These are phyloP conservation scores for Tipula helvola DNA, from an alignment of 2,888 invertebrate species.

Conservation along the genomic window DNA sequence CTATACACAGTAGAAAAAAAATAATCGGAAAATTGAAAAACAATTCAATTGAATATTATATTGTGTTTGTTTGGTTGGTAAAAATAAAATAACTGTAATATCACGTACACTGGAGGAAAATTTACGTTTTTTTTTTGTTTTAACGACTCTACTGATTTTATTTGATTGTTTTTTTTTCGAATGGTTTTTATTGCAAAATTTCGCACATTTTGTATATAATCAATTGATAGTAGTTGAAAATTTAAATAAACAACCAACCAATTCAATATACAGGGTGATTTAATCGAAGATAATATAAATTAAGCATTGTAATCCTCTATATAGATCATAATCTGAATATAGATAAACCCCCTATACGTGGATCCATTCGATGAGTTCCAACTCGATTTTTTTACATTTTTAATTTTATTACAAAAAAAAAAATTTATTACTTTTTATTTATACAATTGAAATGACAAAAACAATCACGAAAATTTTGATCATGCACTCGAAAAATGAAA, in stretches of 20 bases:
- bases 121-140: not conserved
- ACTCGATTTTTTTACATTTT: not conserved
- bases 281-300: not conserved
- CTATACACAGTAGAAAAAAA: not conserved
- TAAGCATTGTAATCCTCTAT: not conserved
- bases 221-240: not conserved
- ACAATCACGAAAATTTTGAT: not conserved
- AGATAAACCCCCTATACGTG: not conserved
- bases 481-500: not conserved
- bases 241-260: not conserved
- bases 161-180: not conserved
- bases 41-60: not conserved
- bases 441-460: not conserved
- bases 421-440: not conserved
- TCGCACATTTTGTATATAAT: not conserved
- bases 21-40: not conserved
- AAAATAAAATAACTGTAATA: not conserved
- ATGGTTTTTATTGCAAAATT: not conserved
- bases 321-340: too few species aligned
- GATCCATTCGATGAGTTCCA: not conserved
- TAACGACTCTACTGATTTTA: not conserved
- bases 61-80: not conserved
- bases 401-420: too few species aligned
- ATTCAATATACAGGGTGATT: not conserved
- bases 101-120: not conserved